Base-by-base conservation (phyloP, 2,888 invertebrate species). In the Geotrupes spiniger region DNA sequence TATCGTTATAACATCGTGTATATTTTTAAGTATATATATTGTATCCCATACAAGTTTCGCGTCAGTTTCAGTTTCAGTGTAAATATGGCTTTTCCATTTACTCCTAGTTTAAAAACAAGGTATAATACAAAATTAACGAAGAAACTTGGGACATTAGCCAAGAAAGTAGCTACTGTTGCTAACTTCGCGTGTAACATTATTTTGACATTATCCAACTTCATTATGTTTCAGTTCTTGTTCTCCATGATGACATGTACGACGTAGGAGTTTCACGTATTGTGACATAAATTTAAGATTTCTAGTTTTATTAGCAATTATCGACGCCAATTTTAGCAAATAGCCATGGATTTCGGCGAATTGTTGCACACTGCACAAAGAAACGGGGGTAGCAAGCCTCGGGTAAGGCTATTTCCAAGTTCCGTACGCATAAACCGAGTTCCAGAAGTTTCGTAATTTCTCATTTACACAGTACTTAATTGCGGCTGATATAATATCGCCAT, bases 341-440 rank as follows among this genome's bases (percentile, higher is more conserved):
- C 62, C 56, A 72, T 84, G 84, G 82, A 84, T 76, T 85, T 84
- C 61, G 79, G 79, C 36, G 73, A 77, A 8, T 60, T 85, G 41
- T 62, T 85, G 50, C 78, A 78, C 60, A 78, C 76, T 40, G 84
- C 84, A 1, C 79, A 83, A 55, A 77, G 79, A 65, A 84, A 84
- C 64, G 80, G 76, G 51, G 69, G 28, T 8, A 6, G 26, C 40
- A 50, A 50, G 16, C 36, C 28, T 9, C 46, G 46, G 50, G 50
- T 50, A 28, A 21, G 25, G 25, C 5, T 25, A 12, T n/a, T 33
- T 62, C 29, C 73, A 68, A 65, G 66, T 63, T 63, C 57, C 51
- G 39, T 52, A 31, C 69, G 69, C 64, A 75, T 74, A 62, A 63
- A 51, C 46, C 28, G 33, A 36, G 5, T 49, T 49, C 49, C 28